Evolutionary conservation across 2,888 invertebrate genomes (phyloP).

Genomic region (Himalopsyche tibetana): DNA sequence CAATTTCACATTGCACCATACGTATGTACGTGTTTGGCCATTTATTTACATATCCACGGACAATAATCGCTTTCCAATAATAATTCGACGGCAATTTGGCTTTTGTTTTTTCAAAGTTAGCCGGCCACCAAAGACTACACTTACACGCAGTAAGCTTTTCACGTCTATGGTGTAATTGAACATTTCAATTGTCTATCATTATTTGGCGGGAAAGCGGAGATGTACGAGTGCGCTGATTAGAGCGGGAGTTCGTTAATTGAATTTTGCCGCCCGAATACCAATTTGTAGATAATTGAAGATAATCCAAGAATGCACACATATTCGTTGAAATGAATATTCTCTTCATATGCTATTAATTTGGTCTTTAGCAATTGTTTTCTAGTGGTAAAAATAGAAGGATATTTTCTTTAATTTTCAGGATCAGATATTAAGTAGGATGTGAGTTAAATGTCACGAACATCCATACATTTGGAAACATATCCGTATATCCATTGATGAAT

Average conservation of each 20-base stretch:
- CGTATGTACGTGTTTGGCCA: neutral
- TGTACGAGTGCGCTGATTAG: neutral
- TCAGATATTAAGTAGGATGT: too few relatives aligned
- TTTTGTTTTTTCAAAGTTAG: neutral
- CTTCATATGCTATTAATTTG: too few relatives aligned
- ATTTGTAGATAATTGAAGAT: too few relatives aligned
- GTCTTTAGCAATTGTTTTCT: too few relatives aligned
- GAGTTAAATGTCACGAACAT: too few relatives aligned
- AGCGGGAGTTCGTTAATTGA: neutral
- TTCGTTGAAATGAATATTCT: too few relatives aligned
- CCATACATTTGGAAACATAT: too few relatives aligned
- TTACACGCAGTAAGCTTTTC: neutral
- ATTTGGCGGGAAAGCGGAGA: conserved; percentile 15
- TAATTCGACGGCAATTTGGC: neutral
- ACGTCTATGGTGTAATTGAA: neutral
- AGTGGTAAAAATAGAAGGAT: too few relatives aligned
- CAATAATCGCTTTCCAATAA: conserved; percentile 12
- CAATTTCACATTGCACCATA: neutral
- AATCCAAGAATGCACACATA: too few relatives aligned
- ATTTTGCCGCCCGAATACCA: too few relatives aligned
- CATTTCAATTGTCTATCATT: neutral
- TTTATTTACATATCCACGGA: neutral
- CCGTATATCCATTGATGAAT: too few relatives aligned
- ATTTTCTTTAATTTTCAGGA: too few relatives aligned
- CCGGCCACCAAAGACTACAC: conserved; percentile 31